Evolutionary conservation across 1,140 invertebrate genomes (phyloP), one percentile per base, ranked within the genome.

Genomic region (Patella vulgata): DNA sequence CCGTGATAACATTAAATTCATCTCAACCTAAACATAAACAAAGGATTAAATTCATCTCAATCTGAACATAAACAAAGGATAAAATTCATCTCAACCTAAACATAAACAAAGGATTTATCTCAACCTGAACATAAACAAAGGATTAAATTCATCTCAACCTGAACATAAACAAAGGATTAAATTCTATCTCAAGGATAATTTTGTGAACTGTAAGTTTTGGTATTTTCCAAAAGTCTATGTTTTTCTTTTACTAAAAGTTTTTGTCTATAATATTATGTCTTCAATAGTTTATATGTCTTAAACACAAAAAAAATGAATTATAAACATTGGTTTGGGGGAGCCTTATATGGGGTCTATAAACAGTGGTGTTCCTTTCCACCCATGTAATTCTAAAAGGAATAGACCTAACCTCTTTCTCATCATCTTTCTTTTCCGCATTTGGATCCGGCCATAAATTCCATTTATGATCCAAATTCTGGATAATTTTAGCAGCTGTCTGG

Each of bases 401-500:
- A n/a, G n/a, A n/a, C n/a, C 27, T 28, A 33, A 78, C 75, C 56
- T 74, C 76, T 63, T 82, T 82, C 48, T 76, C 71, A 14, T 71
- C 56, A 59, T 82, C 80, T 62, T 77, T 78, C 47, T 82, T 80
- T 59, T 83, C 50, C 4, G 88, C 86, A 19, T 79, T 42, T 1
- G 87, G 85, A 27, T 87, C 85, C 19, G 79, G 79, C 95, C 95
- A 98, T 11, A 99, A 85, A 9, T 88, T 89, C 44, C 90, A 90
- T 68, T 92, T 91, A 14, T 89, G 88, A 82, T 99, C 97, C 59
- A 98, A 87, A 85, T 96, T 93, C 75, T 97, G 90, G 25, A 97
- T 93, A n/a, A 99, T 93, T 75, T 94, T 94, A 0, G 97, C 96
- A 23, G 95, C 92, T 19, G 98, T 87, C 70, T 95, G 92, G 25